Evolutionary conservation across 2,888 invertebrate species (phyloP), one percentile per base, ranked within the genome.

Genomic region (Coronaproctus castanopsis): DNA sequence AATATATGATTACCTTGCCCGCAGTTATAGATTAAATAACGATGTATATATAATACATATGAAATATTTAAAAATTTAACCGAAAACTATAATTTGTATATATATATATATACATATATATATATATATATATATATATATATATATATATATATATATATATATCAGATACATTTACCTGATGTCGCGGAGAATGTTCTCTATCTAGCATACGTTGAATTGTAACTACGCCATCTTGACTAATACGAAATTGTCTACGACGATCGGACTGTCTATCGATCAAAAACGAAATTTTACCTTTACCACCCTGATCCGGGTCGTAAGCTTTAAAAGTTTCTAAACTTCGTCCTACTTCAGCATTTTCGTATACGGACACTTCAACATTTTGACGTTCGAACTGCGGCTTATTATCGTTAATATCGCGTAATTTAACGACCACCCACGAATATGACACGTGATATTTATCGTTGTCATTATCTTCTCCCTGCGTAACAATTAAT

Each of bases 371-470:
- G 18, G 85, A 84, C 2, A 87, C 87, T 75, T 90, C 92, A 67
- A 95, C 91, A 71, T 92, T 91, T 54, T 93, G 88, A 64, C 85
- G 80, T 69, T 93, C 91, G 71, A 91, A 95, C 69, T 87, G 86
- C 3, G 96, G 96, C 71, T 90, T 89, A 77, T 96, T 96, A 78
- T 97, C 96, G 76, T 97, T 97, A 67, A 89, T 89, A 72, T 97
- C 97, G 62, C 88, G 80, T 62, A 98, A 77, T 69, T 86, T 87
- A 24, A 95, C 90, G 63, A 87, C 87, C 60, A 95, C 91, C 87
- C 90, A 91, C 1, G 93, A 91, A 73, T 90, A 90, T 62, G 93
- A 93, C 64, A 93, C 90, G 75, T 95, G 93, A 71, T 93, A 89
- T 72, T 95, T 95, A 73, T 98, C 97, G 73, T 90, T 89, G 74